Base-by-base conservation (phyloP, 2,888 invertebrate genomes). In the Liopterus haemorrhoidalis region DNA sequence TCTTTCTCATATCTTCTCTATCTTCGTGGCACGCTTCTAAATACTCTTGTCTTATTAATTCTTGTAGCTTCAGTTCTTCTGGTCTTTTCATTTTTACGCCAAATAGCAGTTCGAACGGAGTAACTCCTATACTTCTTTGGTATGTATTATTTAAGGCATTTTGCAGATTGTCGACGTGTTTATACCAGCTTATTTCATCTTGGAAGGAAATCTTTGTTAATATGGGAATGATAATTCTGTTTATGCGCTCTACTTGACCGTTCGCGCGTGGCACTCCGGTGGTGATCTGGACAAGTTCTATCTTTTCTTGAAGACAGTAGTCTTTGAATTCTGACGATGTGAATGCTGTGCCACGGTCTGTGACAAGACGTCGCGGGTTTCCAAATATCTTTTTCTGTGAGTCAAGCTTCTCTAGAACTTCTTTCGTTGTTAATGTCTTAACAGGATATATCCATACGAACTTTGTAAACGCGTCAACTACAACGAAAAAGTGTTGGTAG, bases 181-280 rank as follows among this genome's bases (percentile, higher is more conserved):
- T 5, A 32, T 48, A 52, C 50, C 50, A 52, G 15, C 22, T 16
- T 5, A 39, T 31, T 5, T 41, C 48, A 15, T 41, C 24, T 2
- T 45, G 30, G 2, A 28, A 8, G 6, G 48, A 9, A 6, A 52
- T 14, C 28, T 52, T 50, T n/a, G 48, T 48, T 6, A 50, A 31
- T 3, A 48, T 16, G 4, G 52, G 45, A 4, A 52, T 50, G 18
- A 50, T 50, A 4, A 46, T 46, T 14, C 48, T 18, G 16, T 52
- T 46, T 6, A 44, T 38, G 9, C 49, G 22, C 27, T 52, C 52
- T 2, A 50, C 49, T 32, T 52, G 43, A 11, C 50, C 49, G 49
- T 15, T 55, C 24, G 35, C 44, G 5, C 49, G 19, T n/a, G 38
- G 46, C 3, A 49, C 24, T 12, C 42, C 50, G 14, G 32, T 46